Base-by-base conservation (phyloP, 1,140 invertebrate genomes). In the Drosophila burlai region DNA sequence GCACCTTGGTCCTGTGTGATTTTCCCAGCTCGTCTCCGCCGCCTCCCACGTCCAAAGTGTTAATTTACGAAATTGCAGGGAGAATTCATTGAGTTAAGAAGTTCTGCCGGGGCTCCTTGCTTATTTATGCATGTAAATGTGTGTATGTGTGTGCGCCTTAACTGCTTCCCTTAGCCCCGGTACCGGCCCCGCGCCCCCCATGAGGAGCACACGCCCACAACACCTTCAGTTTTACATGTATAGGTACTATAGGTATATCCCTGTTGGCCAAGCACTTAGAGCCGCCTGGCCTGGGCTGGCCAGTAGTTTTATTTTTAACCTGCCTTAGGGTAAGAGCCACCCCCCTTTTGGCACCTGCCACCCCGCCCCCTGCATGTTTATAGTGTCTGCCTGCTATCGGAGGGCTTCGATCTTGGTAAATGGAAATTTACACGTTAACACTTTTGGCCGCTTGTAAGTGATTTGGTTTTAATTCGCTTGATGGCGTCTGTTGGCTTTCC, bases 371-470 rank as follows among this genome's bases (percentile, higher is more conserved):
- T 75, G 71, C 59, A 80, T 87, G 84, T 87, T 83, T 87, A 89
- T 84, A 67, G 78, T 90, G 76, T 89, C 81, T 89, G 77, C 57
- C 57, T 71, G 74, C 74, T 89, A 89, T 89, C 84, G 73, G 78
- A 76, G 77, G 60, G 73, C 84, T 89, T 89, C 84, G 84, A 89
- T 89, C 84, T 89, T 85, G 81, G 78, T 87, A 89, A 89, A 89
- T 89, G 84, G 85, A 89, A 89, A 89, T 89, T 89, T 89, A 89
- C 84, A 89, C 84, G 84, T 89, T 89, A 89, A 89, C 84, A 89
- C 85, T 89, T 89, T 89, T 90, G 83, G 84, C 84, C 84, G 85
- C 85, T 89, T 90, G 84, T 89, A 89, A 89, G 85, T 89, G 84
- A 89, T 89, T 89, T 89, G 84, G 84, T 90, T 89, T 89, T 89